A percentile compares a stretch with the other conserved stretches of the same genome.
Evolutionary conservation across 2,113 vertebrate genomes (phyloP).

Genomic region (Zapornia atra): DNA sequence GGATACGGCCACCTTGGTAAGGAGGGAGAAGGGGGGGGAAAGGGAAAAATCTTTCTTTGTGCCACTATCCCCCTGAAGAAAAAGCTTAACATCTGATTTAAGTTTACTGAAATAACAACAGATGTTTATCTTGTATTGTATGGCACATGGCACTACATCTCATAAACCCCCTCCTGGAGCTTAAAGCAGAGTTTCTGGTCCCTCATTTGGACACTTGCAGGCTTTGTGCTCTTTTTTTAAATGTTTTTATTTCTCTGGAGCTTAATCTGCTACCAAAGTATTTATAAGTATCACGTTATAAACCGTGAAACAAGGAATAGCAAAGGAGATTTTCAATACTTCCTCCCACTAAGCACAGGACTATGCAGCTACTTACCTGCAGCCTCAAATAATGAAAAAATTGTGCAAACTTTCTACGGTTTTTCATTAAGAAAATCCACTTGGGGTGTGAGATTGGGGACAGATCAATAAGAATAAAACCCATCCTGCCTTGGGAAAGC

Average conservation of each 20-base stretch:
- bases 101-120: constrained; percentile 86
- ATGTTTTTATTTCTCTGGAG: constrained; percentile 64
- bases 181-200: constrained; percentile 59
- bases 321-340: constrained; percentile 58
- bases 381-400: neutral
- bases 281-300: constrained; percentile 58
- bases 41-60: neutral
- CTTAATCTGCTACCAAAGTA: constrained; percentile 67
- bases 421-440: neutral
- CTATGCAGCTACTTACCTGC: constrained; percentile 20
- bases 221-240: constrained; percentile 37
- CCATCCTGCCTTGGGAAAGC: neutral
- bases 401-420: neutral
- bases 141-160: constrained; percentile 82
- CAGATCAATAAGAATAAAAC: neutral
- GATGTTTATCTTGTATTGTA: constrained; percentile 87
- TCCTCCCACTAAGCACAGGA: constrained; percentile 49
- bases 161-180: constrained; percentile 81
- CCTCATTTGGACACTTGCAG: constrained; percentile 17
- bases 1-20: neutral
- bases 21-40: neutral
- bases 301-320: constrained; percentile 37
- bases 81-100: constrained; percentile 79
- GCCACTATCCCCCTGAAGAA: neutral
- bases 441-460: neutral